Conservation (phyloP, 1,140 invertebrate species). For the Drosophila ercepeae region DNA sequence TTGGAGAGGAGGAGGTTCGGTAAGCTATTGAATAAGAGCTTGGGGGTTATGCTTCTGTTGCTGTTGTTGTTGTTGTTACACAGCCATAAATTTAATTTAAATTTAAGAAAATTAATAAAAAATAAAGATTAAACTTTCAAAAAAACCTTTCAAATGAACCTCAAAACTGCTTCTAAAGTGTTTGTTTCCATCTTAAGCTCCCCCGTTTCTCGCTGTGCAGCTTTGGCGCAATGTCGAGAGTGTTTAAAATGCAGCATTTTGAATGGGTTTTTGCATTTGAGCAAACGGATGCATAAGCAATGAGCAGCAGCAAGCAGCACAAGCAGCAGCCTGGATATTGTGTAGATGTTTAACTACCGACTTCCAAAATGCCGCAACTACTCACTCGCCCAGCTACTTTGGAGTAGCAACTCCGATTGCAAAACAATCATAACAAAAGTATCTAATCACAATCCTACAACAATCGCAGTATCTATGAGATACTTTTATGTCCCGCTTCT, state of each 20-base stretch:
- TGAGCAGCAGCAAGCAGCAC: too few relatives aligned
- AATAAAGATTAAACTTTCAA: not conserved
- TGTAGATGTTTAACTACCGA: constrained; percentile 19
- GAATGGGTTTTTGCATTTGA: constrained; percentile 42
- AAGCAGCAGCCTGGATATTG: constrained; percentile 30
- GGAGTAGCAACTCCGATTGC: too few relatives aligned
- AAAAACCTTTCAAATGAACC: too few relatives aligned
- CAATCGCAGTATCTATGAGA: not conserved
- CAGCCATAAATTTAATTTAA: not conserved
- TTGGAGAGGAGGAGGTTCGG: constrained; percentile 36
- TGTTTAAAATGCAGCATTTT: constrained; percentile 46
- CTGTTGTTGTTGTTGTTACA: constrained; percentile 1
- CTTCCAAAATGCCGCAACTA: constrained; percentile 2
- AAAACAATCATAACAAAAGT: not conserved
- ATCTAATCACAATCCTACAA: too few relatives aligned
- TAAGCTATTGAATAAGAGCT: constrained; percentile 56
- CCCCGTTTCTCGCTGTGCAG: not conserved
- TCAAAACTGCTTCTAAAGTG: too few relatives aligned
- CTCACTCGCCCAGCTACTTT: too few relatives aligned
- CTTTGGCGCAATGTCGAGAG: constrained; percentile 29
- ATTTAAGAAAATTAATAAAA: not conserved
- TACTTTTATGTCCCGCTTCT: not conserved
- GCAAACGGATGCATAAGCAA: constrained; percentile 44
- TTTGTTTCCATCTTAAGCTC: too few relatives aligned
- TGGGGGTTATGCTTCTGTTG: constrained; percentile 20